A percentile compares a stretch with the other conserved stretches of the same genome.
These are phyloP conservation scores for Phyllotis vaccarum DNA, from an alignment of 2,797 vertebrate genomes.

Conservation along the genomic window DNA sequence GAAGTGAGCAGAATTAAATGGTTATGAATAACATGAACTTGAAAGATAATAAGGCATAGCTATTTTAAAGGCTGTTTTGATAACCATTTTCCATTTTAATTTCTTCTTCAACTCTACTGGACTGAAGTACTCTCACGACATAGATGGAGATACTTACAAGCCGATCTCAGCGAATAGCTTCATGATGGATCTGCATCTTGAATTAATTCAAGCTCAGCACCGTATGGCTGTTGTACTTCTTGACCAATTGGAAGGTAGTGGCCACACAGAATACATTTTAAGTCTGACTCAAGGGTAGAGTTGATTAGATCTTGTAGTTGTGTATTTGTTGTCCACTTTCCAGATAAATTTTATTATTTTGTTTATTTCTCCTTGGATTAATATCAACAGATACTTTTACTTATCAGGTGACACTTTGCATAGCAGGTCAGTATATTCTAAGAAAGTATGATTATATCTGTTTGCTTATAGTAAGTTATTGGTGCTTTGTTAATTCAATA, in stretches of 20 bases:
- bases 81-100: slow-evolving; percentile 69
- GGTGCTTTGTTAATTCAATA: slow-evolving; percentile 37
- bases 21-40: slow-evolving; percentile 16
- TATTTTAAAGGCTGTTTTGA: slow-evolving; percentile 54
- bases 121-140: slow-evolving; percentile 66
- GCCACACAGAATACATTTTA: slow-evolving; percentile 13
- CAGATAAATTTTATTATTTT: slow-evolving; percentile 52
- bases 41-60: not conserved
- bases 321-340: slow-evolving; percentile 46
- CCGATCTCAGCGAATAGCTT: slow-evolving; percentile 81
- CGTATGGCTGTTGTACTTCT: slow-evolving; percentile 92
- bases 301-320: slow-evolving; percentile 26
- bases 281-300: not conserved
- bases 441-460: slow-evolving; percentile 24
- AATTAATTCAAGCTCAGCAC: slow-evolving; percentile 93
- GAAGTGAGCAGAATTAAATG: slow-evolving; percentile 49
- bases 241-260: slow-evolving; percentile 86
- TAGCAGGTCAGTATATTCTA: slow-evolving; percentile 37
- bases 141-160: slow-evolving; percentile 72
- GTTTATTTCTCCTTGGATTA: slow-evolving; percentile 43
- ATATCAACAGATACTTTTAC: not conserved
- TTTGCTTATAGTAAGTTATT: slow-evolving; percentile 31
- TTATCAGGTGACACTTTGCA: slow-evolving; percentile 21
- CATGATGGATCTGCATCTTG: slow-evolving; percentile 92
- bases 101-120: slow-evolving; percentile 78